Evolutionary conservation across 2,113 vertebrate species (phyloP), one percentile per base, ranked within the genome.

Genomic region (Campylomormyrus numenius): DNA sequence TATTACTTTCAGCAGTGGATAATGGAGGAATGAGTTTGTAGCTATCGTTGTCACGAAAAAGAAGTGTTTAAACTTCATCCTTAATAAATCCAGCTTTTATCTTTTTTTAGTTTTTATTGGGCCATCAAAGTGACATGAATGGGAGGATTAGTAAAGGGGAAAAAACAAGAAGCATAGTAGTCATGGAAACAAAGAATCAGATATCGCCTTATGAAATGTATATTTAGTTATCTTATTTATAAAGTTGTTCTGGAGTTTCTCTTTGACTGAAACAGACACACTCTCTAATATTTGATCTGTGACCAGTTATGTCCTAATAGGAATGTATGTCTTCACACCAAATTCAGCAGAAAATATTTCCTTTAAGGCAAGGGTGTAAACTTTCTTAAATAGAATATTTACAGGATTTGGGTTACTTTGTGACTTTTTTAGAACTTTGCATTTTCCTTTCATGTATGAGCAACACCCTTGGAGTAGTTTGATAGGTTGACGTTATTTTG

Each of bases 1-100:
- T 98, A 98, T 98, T 94, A 96, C 35, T 77, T 77, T 17, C 35
- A 42, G 70, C 70, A 39, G 35, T 80, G 35, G 35, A 11, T 80
- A 80, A 80, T 80, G 35, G 74, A 80, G 74, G 35, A 42, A 80
- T 80, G 74, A 7, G 31, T 80, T 39, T 80, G 74, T 13, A 42
- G 31, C 35, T 80, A 39, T 42, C 35, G 13, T 80, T 80, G 74
- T 42, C 17, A 80, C 74, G 35, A 39, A 80, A 42, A 39, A 80
- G 35, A 80, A 42, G 13, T 17, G 74, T 19, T 80, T 19, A 42
- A 80, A 42, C 35, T 80, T 39, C 74, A 80, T 80, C 74, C 31
- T 80, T 80, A 46, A 85, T 48, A 85, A 85, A 85, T 85, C 39
- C 39, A 85, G 83, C 83, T 85, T 85, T 46, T 48, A 46, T 48